phyloP scores from a whole-genome alignment of 2,113 vertebrate genomes.

The Solenodon paradoxus region DNA sequence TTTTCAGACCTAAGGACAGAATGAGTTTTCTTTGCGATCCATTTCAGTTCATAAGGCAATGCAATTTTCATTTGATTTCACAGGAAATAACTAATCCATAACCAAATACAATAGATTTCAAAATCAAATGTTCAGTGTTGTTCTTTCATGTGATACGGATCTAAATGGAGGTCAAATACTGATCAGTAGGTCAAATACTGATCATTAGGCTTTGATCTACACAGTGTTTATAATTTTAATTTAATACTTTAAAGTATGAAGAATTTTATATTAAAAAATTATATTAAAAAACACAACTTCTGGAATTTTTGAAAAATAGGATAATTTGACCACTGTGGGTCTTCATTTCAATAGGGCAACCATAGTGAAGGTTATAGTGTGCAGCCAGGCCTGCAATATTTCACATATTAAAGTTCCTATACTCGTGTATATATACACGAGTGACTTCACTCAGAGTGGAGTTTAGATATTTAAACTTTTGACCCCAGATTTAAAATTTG shows the following conservation, averaged over 20 bases:
- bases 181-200: background rate
- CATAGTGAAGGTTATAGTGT: background rate
- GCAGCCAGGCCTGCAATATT: background rate
- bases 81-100: background rate
- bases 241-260: conserved; percentile 18
- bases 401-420: background rate
- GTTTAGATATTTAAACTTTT: background rate
- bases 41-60: conserved; percentile 87
- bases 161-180: background rate
- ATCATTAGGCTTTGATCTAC: background rate
- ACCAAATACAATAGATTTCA: background rate
- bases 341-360: background rate
- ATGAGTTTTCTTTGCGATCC: conserved; percentile 84
- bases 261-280: conserved; percentile 8
- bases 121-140: background rate
- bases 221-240: background rate
- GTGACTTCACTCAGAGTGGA: background rate
- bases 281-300: too few relatives aligned
- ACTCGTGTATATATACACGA: accelerated
- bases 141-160: background rate
- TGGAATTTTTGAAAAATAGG: background rate
- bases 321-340: background rate
- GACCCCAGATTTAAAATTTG: background rate
- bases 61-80: background rate
- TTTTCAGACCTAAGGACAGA: conserved; percentile 85